A percentile compares a stretch with the other conserved stretches of the same genome.
phyloP scores from a whole-genome alignment of 2,113 vertebrate species.

The Tragelaphus buxtoni region DNA sequence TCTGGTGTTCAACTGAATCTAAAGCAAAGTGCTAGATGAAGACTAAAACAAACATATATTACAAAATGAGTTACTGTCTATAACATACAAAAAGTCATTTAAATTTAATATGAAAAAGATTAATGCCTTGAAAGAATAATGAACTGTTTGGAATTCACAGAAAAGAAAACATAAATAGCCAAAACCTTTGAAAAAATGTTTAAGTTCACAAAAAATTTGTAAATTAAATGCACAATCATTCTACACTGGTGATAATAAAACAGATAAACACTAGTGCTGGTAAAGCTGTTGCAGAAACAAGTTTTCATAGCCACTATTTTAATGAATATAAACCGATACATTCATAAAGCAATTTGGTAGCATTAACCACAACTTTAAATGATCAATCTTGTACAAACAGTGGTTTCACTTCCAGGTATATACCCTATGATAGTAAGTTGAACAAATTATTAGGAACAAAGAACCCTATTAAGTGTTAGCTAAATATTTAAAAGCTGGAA shows the following conservation, averaged over 20 bases:
- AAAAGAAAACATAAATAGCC: not conserved
- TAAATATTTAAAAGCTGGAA: conserved; percentile 7
- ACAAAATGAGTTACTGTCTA: not conserved
- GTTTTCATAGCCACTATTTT: not conserved
- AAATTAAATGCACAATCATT: not conserved
- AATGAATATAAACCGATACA: not conserved
- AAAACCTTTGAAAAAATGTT: not conserved
- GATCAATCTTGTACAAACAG: not conserved
- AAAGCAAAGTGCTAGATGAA: not conserved
- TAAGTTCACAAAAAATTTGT: not conserved
- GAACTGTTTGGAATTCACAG: not conserved
- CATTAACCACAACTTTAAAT: not conserved
- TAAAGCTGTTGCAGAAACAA: not conserved
- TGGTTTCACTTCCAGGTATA: not conserved
- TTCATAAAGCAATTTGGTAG: not conserved
- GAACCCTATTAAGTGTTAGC: not conserved
- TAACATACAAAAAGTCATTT: not conserved
- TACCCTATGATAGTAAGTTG: not conserved
- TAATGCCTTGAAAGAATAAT: not conserved
- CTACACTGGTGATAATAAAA: not conserved
- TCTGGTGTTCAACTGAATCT: not conserved
- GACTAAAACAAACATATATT: not conserved
- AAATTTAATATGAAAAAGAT: not conserved
- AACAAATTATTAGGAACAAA: conserved; percentile 16
- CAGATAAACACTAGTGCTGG: not conserved